These are phyloP conservation scores for Acanthacorydalis orientalis DNA, from an alignment of 2,888 invertebrate species.

Conservation along the genomic window DNA sequence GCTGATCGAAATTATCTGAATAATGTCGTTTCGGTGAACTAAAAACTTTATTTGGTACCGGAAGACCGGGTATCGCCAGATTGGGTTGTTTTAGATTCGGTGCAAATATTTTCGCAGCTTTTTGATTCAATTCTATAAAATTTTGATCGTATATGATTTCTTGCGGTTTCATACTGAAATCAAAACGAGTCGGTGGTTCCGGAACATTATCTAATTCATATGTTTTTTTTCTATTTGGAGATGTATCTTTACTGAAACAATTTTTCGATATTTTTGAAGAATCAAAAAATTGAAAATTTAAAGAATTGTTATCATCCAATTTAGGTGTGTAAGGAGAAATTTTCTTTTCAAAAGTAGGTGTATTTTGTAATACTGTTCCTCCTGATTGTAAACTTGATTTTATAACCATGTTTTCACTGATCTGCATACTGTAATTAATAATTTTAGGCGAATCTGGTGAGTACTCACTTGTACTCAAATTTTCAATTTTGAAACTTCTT, in stretches of 20 bases:
- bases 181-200: conserved; percentile 2
- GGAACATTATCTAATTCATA: background rate
- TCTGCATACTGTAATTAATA: conserved; percentile 18
- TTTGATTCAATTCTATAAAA: conserved; percentile 26
- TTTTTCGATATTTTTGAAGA: background rate
- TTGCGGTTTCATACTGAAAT: conserved; percentile 9
- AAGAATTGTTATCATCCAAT: background rate
- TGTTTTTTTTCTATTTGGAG: background rate
- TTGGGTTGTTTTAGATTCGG: conserved; percentile 25
- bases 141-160: conserved; percentile 13
- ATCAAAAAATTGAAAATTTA: conserved; percentile 1
- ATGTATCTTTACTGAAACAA: background rate
- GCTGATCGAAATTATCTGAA: background rate
- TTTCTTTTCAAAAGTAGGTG: conserved; percentile 17
- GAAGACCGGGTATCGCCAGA: conserved; percentile 17
- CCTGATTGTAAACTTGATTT: conserved; percentile 70
- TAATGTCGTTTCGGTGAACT: conserved; percentile 5
- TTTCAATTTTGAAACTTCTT: conserved; percentile 31
- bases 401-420: conserved; percentile 44
- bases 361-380: conserved; percentile 42
- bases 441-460: conserved; percentile 14
- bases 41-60: conserved; percentile 12
- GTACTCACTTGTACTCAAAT: conserved; percentile 17
- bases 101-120: conserved; percentile 24
- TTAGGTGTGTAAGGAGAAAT: conserved; percentile 1